Evolutionary conservation across 2,113 vertebrate species (phyloP), one percentile per base, ranked within the genome.

Genomic region (Melanostigma gelatinosum): DNA sequence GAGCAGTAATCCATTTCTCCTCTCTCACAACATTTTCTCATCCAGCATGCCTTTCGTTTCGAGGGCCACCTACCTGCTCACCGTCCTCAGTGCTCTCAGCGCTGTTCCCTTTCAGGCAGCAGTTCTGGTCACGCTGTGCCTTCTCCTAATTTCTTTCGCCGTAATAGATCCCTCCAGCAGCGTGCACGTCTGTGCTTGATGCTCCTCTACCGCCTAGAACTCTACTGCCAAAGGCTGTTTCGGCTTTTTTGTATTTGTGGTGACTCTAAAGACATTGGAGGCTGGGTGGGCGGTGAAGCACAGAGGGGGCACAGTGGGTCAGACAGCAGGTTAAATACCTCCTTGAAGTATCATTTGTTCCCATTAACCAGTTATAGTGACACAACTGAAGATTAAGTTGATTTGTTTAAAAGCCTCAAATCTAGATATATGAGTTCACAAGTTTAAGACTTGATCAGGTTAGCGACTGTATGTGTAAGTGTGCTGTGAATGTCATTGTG

Each of bases 111-210:
- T 76, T 87, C 89, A 93, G 82, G 76, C 80, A 89, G 89, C 72
- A 87, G 67, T 88, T 58, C 82, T 91, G 84, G 72, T 79, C 87
- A 86, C 92, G 67, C 88, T 91, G 85, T 91, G 89, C 73, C 85
- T 78, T 87, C 85, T 85, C 74, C 86, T 75, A 85, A 88, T 84
- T 90, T 52, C 1, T 83, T 90, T 85, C 75, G 83, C 57, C 83
- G 94, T 93, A 94, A 95, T 93, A 94, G 93, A 95, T 94, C 90
- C 93, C 79, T 90, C 79, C 80, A 79, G 91, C 81, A 78, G 72
- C 9, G 48, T 73, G 79, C 83, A 77, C 67, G 69, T 79, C 75
- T 63, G 78, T 48, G 89, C 87, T 85, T 83, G 69, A 89, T 90
- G 88, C 84, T 93, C 80, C 68, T 83, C 77, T 82, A 83, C 85